Conservation (phyloP, 2,113 vertebrate species). For the Hypocryptadius cinnamomeus region DNA sequence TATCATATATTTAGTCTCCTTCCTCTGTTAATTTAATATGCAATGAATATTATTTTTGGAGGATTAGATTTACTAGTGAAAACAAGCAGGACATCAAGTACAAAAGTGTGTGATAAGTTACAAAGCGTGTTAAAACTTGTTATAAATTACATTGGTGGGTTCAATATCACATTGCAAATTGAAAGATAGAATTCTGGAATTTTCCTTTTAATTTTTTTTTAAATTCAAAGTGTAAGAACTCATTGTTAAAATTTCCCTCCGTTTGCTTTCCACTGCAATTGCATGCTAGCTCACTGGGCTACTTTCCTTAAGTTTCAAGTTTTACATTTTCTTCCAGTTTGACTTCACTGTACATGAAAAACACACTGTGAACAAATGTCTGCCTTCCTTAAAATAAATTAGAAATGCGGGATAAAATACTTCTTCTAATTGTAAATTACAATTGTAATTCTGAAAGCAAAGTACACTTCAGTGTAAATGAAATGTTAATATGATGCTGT, state of each 20-base stretch:
- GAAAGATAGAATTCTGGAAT: neutral
- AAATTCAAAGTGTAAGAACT: neutral
- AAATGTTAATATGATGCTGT: neutral
- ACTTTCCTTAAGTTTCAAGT: neutral
- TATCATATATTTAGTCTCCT: neutral
- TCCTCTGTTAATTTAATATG: neutral
- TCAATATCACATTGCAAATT: neutral
- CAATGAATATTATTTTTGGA: neutral
- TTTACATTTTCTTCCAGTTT: neutral
- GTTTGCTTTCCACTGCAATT: neutral
- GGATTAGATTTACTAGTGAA: neutral
- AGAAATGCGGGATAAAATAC: neutral
- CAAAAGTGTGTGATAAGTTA: neutral
- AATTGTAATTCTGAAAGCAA: neutral
- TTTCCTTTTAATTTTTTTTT: neutral
- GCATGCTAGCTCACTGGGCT: neutral
- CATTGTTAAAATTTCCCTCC: neutral
- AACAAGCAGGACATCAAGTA: neutral
- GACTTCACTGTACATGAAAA: neutral
- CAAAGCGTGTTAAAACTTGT: neutral
- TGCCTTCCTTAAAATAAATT: neutral
- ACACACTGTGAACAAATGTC: neutral
- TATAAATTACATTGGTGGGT: neutral
- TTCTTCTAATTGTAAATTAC: too few species aligned
- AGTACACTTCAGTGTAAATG: neutral